Evolutionary conservation across 1,140 invertebrate species (phyloP).

Genomic region (Xylocopa sonorina): DNA sequence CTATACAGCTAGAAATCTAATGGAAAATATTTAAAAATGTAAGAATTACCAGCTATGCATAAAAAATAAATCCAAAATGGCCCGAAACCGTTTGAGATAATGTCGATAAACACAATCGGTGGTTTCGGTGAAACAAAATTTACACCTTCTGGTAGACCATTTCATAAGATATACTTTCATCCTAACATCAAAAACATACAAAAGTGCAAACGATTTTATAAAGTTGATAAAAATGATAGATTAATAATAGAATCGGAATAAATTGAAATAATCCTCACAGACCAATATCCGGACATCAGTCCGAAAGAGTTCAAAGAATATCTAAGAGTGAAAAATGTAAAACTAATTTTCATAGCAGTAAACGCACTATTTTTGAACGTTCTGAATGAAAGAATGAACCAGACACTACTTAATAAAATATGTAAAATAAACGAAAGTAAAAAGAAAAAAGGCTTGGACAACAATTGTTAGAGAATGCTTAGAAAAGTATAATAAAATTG

Average conservation of each 20-base stretch:
- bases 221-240: slow-evolving; percentile 48
- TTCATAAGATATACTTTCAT: slow-evolving; percentile 71
- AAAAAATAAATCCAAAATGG: slow-evolving; percentile 74
- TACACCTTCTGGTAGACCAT: slow-evolving; percentile 46
- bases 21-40: slow-evolving; percentile 34
- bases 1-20: slow-evolving; percentile 27
- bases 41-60: slow-evolving; percentile 28
- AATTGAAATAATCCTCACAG: slow-evolving; percentile 69
- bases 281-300: slow-evolving; percentile 74
- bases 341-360: slow-evolving; percentile 72
- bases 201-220: slow-evolving; percentile 74
- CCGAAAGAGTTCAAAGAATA: slow-evolving; percentile 72
- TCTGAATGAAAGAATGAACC: slow-evolving; percentile 66
- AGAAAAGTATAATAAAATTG: slow-evolving; percentile 74
- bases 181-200: slow-evolving; percentile 70
- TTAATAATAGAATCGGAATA: no score
- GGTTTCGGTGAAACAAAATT: slow-evolving; percentile 48
- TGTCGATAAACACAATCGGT: slow-evolving; percentile 72
- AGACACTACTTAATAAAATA: slow-evolving; percentile 8
- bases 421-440: slow-evolving; percentile 73
- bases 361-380: slow-evolving; percentile 72
- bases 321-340: slow-evolving; percentile 60
- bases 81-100: slow-evolving; percentile 73
- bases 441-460: slow-evolving; percentile 71
- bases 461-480: slow-evolving; percentile 73